phyloP scores from a whole-genome alignment of 2,888 invertebrate species.

The Altica lythri region DNA sequence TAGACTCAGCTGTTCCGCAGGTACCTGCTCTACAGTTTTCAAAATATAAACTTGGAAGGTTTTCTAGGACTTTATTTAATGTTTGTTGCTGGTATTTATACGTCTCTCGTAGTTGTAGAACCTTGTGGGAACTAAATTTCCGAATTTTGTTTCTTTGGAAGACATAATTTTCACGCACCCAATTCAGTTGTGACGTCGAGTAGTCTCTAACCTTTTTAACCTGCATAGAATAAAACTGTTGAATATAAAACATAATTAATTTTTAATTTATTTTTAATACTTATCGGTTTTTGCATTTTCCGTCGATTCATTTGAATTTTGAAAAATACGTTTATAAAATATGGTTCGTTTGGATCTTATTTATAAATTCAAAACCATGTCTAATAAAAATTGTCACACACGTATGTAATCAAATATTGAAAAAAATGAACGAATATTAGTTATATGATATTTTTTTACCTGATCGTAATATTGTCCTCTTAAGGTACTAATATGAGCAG shows the following conservation, averaged over 20 bases:
- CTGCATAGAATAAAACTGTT: constrained; percentile 63
- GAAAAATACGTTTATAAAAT: too few species aligned
- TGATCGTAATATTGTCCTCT: constrained; percentile 93
- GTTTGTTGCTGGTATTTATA: constrained; percentile 97
- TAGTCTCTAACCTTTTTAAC: constrained; percentile 91
- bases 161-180: constrained; percentile 94
- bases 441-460: too few species aligned
- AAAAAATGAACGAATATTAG: too few species aligned
- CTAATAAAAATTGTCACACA: too few species aligned
- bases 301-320: too few species aligned
- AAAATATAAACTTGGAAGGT: constrained; percentile 86
- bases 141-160: constrained; percentile 93
- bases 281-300: too few species aligned
- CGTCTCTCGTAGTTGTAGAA: constrained; percentile 85
- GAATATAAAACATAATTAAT: too few species aligned
- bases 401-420: too few species aligned
- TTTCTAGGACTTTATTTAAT: constrained; percentile 90
- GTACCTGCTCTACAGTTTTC: constrained; percentile 91
- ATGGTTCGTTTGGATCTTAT: too few species aligned
- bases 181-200: constrained; percentile 86
- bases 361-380: too few species aligned
- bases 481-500: constrained; percentile 81
- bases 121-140: constrained; percentile 93
- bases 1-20: constrained; percentile 76
- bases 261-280: too few species aligned